phyloP scores from a whole-genome alignment of 2,888 invertebrate species.

The Idaea aversata region DNA sequence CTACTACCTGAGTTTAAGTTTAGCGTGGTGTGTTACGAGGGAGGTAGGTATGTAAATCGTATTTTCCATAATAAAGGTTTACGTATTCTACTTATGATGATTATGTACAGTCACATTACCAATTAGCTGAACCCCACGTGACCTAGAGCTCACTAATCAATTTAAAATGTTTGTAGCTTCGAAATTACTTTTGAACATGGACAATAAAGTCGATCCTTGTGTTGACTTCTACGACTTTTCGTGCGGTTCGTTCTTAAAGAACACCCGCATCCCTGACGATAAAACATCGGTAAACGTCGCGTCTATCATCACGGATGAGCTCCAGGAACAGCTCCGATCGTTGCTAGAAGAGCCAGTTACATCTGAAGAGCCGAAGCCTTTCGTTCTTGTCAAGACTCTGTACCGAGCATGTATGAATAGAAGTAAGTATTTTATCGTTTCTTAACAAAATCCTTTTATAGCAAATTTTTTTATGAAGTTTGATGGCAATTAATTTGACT shows the following conservation, averaged over 20 bases:
- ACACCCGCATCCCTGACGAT: slow-evolving; percentile 88
- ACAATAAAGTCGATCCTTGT: slow-evolving; percentile 86
- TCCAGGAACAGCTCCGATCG: slow-evolving; percentile 86
- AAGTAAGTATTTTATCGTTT: slow-evolving; percentile 79
- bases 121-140: too few species aligned
- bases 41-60: too few species aligned
- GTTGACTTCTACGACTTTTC: slow-evolving; percentile 91
- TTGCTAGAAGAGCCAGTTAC: slow-evolving; percentile 84
- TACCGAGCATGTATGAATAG: slow-evolving; percentile 94
- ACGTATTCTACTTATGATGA: too few species aligned
- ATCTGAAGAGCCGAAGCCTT: slow-evolving; percentile 83
- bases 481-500: too few species aligned
- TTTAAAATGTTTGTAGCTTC: slow-evolving; percentile 76
- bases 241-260: slow-evolving; percentile 87
- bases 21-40: too few species aligned
- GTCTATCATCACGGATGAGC: slow-evolving; percentile 86
- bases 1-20: too few species aligned
- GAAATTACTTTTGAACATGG: slow-evolving; percentile 85
- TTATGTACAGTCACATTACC: not conserved
- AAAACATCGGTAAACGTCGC: slow-evolving; percentile 89
- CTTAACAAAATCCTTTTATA: not conserved
- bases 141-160: too few species aligned
- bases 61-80: too few species aligned
- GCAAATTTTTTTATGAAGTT: too few species aligned
- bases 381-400: slow-evolving; percentile 88